Percentiles rank a stretch among this genome's conserved stretches.
These are phyloP conservation scores for Drosophila acutilabella DNA, from an alignment of 2,888 invertebrate species.

Conservation along the genomic window DNA sequence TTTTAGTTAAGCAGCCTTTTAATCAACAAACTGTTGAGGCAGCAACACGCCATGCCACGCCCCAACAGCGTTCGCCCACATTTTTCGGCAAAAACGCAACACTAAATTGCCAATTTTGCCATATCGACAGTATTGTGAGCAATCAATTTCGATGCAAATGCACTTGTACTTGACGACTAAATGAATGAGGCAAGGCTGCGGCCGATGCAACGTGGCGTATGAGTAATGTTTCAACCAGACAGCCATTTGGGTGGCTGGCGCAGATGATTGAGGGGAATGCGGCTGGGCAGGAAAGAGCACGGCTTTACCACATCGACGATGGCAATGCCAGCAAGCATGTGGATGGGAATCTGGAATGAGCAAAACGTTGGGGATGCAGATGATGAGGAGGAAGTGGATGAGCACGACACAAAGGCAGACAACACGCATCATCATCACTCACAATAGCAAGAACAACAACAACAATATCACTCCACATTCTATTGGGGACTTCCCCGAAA, in stretches of 20 bases:
- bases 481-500: not conserved
- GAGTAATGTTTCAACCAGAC: slow-evolving; percentile 60
- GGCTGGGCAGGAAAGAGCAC: slow-evolving; percentile 1
- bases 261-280: slow-evolving; percentile 1
- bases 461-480: slow-evolving; percentile 8
- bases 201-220: slow-evolving; percentile 61
- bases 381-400: slow-evolving; percentile 10
- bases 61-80: slow-evolving; percentile 14
- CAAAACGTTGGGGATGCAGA: not conserved
- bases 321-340: slow-evolving; percentile 29
- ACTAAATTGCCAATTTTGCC: slow-evolving; percentile 72
- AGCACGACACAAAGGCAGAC: slow-evolving; percentile 48
- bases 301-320: slow-evolving; percentile 21
- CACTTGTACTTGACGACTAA: slow-evolving; percentile 79
- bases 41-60: slow-evolving; percentile 31
- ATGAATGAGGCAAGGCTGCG: slow-evolving; percentile 65
- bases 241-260: not conserved
- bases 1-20: slow-evolving; percentile 73
- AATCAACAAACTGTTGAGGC: slow-evolving; percentile 78
- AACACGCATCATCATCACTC: slow-evolving; percentile 60
- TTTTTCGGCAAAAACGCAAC: slow-evolving; percentile 21
- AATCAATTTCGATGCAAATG: slow-evolving; percentile 80
- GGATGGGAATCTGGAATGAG: not conserved
- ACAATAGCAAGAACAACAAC: slow-evolving; percentile 33
- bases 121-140: slow-evolving; percentile 78